These are phyloP conservation scores for Steatocranus sp. DNA, from an alignment of 2,797 vertebrate species.

Conservation along the genomic window DNA sequence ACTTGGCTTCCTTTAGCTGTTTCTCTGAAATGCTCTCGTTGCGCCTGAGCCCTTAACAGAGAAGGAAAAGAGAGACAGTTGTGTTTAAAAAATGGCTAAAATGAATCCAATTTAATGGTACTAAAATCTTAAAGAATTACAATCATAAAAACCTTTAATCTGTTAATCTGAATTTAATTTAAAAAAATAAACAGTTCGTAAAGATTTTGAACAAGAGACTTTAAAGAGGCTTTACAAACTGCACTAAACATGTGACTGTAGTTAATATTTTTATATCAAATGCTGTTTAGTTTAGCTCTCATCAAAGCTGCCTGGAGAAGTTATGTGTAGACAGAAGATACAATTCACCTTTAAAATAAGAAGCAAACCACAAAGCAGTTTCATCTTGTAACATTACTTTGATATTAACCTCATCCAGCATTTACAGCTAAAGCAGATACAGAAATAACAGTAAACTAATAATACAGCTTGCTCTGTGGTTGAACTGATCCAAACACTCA, in stretches of 20 bases:
- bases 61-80: not conserved
- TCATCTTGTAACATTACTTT: not conserved
- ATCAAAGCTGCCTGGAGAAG: not conserved
- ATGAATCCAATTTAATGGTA: not conserved
- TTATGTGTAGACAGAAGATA: not conserved
- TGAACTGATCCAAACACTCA: not conserved
- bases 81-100: not conserved
- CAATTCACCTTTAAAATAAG: not conserved
- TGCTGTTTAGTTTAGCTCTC: not conserved
- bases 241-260: not conserved
- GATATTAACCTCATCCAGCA: not conserved
- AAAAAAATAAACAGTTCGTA: not conserved
- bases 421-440: not conserved
- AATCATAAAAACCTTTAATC: not conserved
- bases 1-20: slow-evolving; percentile 96
- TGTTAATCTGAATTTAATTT: not conserved
- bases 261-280: not conserved
- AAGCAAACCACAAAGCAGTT: not conserved
- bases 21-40: slow-evolving; percentile 96
- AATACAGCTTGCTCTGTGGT: not conserved
- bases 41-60: slow-evolving; percentile 84
- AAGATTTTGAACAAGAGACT: not conserved
- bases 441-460: not conserved
- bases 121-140: not conserved
- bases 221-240: not conserved